phyloP scores from a whole-genome alignment of 2,888 invertebrate species.

The Brenthis daphne region DNA sequence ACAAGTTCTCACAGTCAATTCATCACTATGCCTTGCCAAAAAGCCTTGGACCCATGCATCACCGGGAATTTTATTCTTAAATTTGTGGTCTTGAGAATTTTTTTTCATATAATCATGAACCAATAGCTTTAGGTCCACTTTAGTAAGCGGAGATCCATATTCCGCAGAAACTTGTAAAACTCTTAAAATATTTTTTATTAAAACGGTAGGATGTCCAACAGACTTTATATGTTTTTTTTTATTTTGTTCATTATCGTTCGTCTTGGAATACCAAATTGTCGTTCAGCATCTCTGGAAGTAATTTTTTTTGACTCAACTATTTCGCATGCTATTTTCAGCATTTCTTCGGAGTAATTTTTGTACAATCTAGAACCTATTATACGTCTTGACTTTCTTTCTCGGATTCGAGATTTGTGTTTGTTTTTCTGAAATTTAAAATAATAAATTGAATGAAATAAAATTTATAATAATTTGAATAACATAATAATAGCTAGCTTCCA shows the following conservation, averaged over 20 bases:
- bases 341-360: constrained; percentile 21
- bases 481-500: background rate
- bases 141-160: constrained; percentile 39
- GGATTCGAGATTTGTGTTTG: constrained; percentile 24
- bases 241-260: constrained; percentile 36
- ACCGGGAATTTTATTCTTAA: constrained; percentile 32
- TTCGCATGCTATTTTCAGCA: constrained; percentile 11
- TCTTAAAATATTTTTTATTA: constrained; percentile 16
- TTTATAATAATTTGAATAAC: background rate
- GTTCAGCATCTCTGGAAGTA: constrained; percentile 33
- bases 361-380: constrained; percentile 19
- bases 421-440: constrained; percentile 2
- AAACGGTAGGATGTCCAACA: constrained; percentile 21
- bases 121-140: constrained; percentile 39
- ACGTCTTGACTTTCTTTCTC: constrained; percentile 26
- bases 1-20: constrained; percentile 35
- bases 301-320: background rate
- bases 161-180: constrained; percentile 29
- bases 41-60: constrained; percentile 35
- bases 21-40: constrained; percentile 28
- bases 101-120: constrained; percentile 40
- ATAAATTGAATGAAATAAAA: too few relatives aligned
- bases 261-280: constrained; percentile 37
- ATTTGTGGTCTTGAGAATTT: constrained; percentile 35
- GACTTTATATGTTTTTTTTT: constrained; percentile 17